Conservation (phyloP, 2,888 invertebrate genomes). For the Matsumyia berberina region DNA sequence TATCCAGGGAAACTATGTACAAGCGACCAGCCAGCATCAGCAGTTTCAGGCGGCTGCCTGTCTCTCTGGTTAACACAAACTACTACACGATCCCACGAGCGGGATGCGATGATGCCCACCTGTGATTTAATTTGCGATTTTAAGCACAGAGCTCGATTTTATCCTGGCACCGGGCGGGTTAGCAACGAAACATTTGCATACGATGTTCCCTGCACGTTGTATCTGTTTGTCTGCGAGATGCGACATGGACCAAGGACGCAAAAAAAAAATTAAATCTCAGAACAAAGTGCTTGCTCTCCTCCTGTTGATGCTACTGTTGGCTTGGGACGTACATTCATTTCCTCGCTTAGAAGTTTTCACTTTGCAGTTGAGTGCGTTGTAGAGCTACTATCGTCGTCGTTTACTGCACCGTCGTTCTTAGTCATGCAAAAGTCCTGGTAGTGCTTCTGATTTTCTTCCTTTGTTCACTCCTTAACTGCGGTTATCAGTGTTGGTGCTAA, state of each 20-base stretch:
- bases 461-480: neutral
- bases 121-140: constrained; percentile 76
- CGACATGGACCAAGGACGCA: constrained; percentile 13
- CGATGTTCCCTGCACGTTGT: constrained; percentile 40
- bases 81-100: constrained; percentile 28
- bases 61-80: constrained; percentile 69
- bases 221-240: constrained; percentile 20
- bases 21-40: constrained; percentile 21
- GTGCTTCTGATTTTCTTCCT: neutral
- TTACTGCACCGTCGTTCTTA: constrained; percentile 5
- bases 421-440: constrained; percentile 11
- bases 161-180: constrained; percentile 27
- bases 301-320: neutral
- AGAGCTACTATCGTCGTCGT: constrained; percentile 33
- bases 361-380: constrained; percentile 53
- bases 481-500: constrained; percentile 18
- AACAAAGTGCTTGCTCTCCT: constrained; percentile 46
- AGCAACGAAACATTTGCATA: constrained; percentile 57
- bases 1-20: constrained; percentile 22
- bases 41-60: constrained; percentile 36
- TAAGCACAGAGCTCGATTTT: constrained; percentile 64
- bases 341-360: constrained; percentile 40
- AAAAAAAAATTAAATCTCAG: constrained; percentile 29
- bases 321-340: constrained; percentile 37
- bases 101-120: constrained; percentile 58